phyloP scores from a whole-genome alignment of 2,888 invertebrate species.

The Campopleginae sp. region DNA sequence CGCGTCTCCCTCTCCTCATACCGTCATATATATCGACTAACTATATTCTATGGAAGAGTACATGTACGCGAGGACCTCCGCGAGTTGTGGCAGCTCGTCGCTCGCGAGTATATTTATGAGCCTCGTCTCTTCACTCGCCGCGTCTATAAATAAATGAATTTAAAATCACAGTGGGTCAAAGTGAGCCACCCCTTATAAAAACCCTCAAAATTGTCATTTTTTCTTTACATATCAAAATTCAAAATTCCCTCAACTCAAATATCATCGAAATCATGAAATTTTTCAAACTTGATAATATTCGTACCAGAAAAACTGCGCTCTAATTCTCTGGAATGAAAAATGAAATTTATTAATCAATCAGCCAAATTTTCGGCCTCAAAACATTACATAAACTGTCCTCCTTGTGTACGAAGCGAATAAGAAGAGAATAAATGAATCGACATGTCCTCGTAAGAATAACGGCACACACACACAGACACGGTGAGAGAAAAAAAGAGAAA shows the following conservation, averaged over 20 bases:
- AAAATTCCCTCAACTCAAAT: too few relatives aligned
- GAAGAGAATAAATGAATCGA: neutral
- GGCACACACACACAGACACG: constrained; percentile 20
- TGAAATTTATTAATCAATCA: too few relatives aligned
- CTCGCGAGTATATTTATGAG: constrained; percentile 80
- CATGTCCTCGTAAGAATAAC: constrained; percentile 38
- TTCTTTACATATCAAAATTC: too few relatives aligned
- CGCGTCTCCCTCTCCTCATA: constrained; percentile 49
- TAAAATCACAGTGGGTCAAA: neutral
- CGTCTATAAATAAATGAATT: constrained; percentile 47
- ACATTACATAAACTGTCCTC: too few relatives aligned
- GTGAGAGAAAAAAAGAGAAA: neutral
- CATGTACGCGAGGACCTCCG: constrained; percentile 60
- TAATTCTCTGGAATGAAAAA: too few relatives aligned
- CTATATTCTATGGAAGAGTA: constrained; percentile 29
- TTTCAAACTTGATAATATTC: too few relatives aligned
- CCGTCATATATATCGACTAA: constrained; percentile 43
- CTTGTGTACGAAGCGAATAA: neutral
- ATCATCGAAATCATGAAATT: too few relatives aligned
- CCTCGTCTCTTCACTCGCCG: constrained; percentile 62
- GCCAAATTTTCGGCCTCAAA: too few relatives aligned
- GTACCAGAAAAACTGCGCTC: too few relatives aligned
- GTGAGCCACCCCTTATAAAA: too few relatives aligned
- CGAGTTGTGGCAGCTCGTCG: constrained; percentile 61
- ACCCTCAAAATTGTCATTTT: too few relatives aligned